Percentiles rank a stretch among this genome's conserved stretches.
These are phyloP conservation scores for Drosophila littoralis DNA, from an alignment of 1,140 invertebrate genomes.

Conservation along the genomic window DNA sequence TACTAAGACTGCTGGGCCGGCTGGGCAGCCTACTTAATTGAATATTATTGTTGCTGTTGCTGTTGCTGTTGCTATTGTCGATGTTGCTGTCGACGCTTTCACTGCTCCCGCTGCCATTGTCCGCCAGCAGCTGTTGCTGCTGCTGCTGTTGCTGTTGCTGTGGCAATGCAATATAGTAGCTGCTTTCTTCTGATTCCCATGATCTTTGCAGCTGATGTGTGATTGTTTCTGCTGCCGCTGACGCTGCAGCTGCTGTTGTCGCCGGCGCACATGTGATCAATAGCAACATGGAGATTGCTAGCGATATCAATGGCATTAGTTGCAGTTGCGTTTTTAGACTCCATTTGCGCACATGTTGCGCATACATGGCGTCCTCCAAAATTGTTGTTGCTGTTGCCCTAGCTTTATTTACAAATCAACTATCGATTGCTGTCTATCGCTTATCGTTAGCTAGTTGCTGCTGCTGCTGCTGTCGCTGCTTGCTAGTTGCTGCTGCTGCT, in stretches of 20 bases:
- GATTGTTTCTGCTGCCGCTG: constrained; percentile 44
- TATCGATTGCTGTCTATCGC: constrained; percentile 38
- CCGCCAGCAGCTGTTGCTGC: constrained; percentile 39
- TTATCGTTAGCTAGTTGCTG: constrained; percentile 27
- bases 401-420: constrained; percentile 73
- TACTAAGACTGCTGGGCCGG: constrained; percentile 75
- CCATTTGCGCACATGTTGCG: constrained; percentile 85
- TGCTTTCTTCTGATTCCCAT: constrained; percentile 72
- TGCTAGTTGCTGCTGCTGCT: constrained; percentile 22
- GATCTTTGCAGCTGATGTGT: constrained; percentile 40
- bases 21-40: constrained; percentile 63
- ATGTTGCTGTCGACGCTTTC: constrained; percentile 52
- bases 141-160: constrained; percentile 28
- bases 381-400: constrained; percentile 75
- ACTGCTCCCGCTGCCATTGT: constrained; percentile 69
- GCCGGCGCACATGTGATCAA: constrained; percentile 67
- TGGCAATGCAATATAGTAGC: constrained; percentile 72
- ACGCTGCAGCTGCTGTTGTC: constrained; percentile 47
- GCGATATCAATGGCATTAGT: constrained; percentile 83
- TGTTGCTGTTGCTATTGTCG: constrained; percentile 38
- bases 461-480: constrained; percentile 20
- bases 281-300: constrained; percentile 79
- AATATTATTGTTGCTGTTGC: constrained; percentile 64
- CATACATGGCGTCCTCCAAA: constrained; percentile 84
- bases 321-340: constrained; percentile 84